Evolutionary conservation across 2,113 vertebrate species (phyloP), one percentile per base, ranked within the genome.

Genomic region (Motacilla tschutschensis): DNA sequence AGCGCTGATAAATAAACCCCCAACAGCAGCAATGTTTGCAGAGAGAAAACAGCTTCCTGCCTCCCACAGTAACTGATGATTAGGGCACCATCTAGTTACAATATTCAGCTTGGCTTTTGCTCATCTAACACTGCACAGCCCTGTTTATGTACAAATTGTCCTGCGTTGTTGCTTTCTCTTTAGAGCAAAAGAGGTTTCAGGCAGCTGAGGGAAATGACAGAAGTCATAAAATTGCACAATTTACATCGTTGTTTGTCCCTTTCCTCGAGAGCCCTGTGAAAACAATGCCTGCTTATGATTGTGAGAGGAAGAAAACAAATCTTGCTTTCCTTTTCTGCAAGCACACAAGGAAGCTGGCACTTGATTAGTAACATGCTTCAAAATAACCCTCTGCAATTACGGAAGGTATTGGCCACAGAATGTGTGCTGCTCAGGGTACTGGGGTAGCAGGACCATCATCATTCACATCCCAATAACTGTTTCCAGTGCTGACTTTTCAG

Each of bases 61-160:
- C 70, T 93, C 77, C 73, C 76, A 62, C n/a, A 75, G 40, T 82
- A 75, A 79, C 47, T 79, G 88, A 83, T 87, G 86, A 79, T 80
- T 74, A 46, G 81, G 70, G 60, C 3, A 10, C 71, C 59, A 92
- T 65, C 58, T 70, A 70, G 58, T 94, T 93, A 80, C 11, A 86
- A 95, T 92, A 95, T 63, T 31, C 60, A 66, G 44, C 85, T 80
- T 10, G 1, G 57, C 63, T 71, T 71, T 47, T 62, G 71, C 83
- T 94, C 87, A 55, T 85, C 50, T 58, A 41, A 64, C 8, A n/a
- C 36, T 50, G 40, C 50, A 47, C 14, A 59, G 9, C 41, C 15
- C 73, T 96, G 93, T 94, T 95, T 95, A 67, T 58, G 87, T 86
- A 94, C 91, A 92, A 66, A 87, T 76, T 92, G 88, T 88, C 89